Percentiles rank a stretch among this genome's conserved stretches.
Evolutionary conservation across 2,797 vertebrate species (phyloP).

Genomic region (Hydrolagus colliei): DNA sequence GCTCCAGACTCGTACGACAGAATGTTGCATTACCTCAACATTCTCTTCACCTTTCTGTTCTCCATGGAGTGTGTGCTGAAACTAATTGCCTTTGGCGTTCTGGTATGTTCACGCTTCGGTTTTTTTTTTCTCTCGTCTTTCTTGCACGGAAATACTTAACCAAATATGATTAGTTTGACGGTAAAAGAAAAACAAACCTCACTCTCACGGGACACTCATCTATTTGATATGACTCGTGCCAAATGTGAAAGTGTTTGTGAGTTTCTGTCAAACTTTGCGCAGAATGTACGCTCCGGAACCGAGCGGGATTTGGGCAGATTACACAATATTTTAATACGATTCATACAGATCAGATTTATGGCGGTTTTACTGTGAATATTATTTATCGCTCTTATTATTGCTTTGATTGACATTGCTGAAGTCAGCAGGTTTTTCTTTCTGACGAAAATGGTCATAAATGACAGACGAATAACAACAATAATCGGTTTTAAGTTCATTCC

Average conservation of each 20-base stretch:
- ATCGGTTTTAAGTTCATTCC: no score
- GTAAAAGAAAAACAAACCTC: no score
- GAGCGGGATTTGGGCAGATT: neutral
- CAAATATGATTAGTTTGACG: no score
- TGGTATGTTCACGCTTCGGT: conserved; percentile 61
- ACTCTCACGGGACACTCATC: neutral
- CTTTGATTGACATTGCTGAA: no score
- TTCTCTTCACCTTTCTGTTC: conserved; percentile 91
- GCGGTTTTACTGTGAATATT: no score
- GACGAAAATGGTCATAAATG: no score
- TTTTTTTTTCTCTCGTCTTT: accelerated
- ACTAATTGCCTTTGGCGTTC: conserved; percentile 88
- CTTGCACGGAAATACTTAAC: neutral
- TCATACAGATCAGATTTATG: no score
- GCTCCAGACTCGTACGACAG: conserved; percentile 77
- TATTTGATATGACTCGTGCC: neutral
- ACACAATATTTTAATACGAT: no score
- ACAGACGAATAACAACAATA: no score
- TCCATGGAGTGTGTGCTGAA: conserved; percentile 92
- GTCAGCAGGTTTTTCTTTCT: no score
- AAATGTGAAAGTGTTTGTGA: neutral
- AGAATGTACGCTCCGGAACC: neutral
- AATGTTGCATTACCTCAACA: conserved; percentile 89
- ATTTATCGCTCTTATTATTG: no score
- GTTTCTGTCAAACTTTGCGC: conserved; percentile 13